phyloP scores from a whole-genome alignment of 2,888 invertebrate genomes.

The Dasypolia templi region DNA sequence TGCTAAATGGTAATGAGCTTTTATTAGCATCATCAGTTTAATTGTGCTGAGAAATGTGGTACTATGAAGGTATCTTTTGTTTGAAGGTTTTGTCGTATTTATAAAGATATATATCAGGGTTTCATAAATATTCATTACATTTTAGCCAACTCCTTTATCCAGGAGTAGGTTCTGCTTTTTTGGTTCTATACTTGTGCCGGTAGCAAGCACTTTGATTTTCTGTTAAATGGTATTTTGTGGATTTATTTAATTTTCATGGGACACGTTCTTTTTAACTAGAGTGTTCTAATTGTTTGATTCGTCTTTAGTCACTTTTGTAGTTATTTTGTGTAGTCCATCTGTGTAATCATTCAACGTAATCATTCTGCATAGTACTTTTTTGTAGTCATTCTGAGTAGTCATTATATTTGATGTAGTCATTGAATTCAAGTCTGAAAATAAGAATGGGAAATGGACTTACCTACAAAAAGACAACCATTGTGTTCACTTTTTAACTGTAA shows the following conservation, averaged over 20 bases:
- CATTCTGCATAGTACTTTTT: not conserved
- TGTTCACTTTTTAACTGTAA: not conserved
- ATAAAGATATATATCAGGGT: not conserved
- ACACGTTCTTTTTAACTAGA: not conserved
- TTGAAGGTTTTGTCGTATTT: conserved; percentile 5
- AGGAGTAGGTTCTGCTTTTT: not conserved
- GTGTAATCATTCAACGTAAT: not conserved
- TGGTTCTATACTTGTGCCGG: not conserved
- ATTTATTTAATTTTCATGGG: not conserved
- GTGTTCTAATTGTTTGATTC: not conserved
- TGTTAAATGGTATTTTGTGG: not conserved
- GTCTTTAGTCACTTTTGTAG: not conserved
- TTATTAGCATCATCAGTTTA: conserved; percentile 50
- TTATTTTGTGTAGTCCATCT: not conserved
- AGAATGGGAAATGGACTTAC: not conserved
- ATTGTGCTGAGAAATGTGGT: conserved; percentile 26
- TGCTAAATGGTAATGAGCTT: conserved; percentile 57
- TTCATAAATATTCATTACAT: conserved; percentile 20
- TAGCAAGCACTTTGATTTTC: not conserved
- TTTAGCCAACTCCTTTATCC: not conserved
- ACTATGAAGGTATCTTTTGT: conserved; percentile 21
- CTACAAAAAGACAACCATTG: not conserved
- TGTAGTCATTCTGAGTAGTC: not conserved
- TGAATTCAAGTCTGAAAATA: not conserved
- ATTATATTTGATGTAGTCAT: not conserved